Evolutionary conservation across 2,888 invertebrate genomes (phyloP).

Genomic region (Zaprionus lineosus): DNA sequence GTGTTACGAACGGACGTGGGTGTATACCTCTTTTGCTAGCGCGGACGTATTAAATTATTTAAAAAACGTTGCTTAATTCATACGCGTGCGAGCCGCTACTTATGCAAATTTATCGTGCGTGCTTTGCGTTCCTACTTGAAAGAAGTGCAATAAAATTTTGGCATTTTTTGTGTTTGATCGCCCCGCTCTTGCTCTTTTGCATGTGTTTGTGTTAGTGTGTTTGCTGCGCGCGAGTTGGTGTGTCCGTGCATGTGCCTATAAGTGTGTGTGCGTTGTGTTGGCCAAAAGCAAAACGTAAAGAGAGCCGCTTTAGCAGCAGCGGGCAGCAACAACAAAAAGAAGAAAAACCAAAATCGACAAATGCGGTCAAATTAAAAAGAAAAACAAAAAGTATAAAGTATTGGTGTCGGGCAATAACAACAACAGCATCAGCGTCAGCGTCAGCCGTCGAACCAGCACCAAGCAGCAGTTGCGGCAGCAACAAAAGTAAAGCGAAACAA

Average conservation of each 20-base stretch:
- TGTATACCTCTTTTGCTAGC: constrained; percentile 56
- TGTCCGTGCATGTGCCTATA: constrained; percentile 30
- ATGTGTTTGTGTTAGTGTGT: constrained; percentile 34
- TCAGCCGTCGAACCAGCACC: no score
- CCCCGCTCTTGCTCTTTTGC: constrained; percentile 41
- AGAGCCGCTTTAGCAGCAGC: constrained; percentile 51
- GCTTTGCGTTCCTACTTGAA: constrained; percentile 36
- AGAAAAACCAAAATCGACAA: constrained; percentile 74
- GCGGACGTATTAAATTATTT: constrained; percentile 51
- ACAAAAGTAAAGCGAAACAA: constrained; percentile 35
- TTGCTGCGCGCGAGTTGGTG: constrained; percentile 40
- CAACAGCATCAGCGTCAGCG: constrained; percentile 20
- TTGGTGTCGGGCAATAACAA: constrained; percentile 46
- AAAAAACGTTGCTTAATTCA: constrained; percentile 42
- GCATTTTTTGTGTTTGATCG: constrained; percentile 47
- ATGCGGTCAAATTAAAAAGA: constrained; percentile 76
- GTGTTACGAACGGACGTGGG: constrained; percentile 63
- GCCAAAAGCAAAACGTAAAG: constrained; percentile 65
- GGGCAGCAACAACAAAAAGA: constrained; percentile 44
- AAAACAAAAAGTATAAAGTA: constrained; percentile 59
- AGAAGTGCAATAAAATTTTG: constrained; percentile 33
- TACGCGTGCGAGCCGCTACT: constrained; percentile 44
- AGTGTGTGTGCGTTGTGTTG: constrained; percentile 63
- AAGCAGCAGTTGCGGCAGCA: constrained; percentile 12
- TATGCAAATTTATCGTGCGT: constrained; percentile 43